Percentiles rank a stretch among this genome's conserved stretches.
phyloP scores from a whole-genome alignment of 2,797 vertebrate genomes.

The Pangasius mekongensis region DNA sequence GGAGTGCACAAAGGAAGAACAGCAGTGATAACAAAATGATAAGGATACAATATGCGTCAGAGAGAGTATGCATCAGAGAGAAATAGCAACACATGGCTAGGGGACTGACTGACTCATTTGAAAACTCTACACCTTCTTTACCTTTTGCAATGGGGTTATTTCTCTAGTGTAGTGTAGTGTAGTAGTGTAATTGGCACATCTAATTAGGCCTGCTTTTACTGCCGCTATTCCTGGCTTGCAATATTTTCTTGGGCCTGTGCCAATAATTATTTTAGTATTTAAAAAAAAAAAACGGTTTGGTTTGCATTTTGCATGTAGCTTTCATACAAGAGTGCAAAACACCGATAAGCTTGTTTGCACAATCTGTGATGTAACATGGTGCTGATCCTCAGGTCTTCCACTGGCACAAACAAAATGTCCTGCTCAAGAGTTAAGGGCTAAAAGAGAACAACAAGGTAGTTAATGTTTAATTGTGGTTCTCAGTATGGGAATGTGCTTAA shows the following conservation, averaged over 20 bases:
- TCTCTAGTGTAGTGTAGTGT: not conserved
- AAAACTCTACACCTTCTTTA: not conserved
- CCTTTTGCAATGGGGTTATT: not conserved
- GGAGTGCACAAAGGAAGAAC: not conserved
- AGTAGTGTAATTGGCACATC: not conserved
- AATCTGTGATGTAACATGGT: constrained; percentile 52
- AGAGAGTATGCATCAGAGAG: not conserved
- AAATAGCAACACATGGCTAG: constrained; percentile 23
- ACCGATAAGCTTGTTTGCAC: constrained; percentile 60
- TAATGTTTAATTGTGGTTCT: constrained; percentile 50
- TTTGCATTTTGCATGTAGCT: constrained; percentile 36
- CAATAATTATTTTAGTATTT: constrained; percentile 13
- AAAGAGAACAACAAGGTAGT: constrained; percentile 25
- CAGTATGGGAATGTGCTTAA: not conserved
- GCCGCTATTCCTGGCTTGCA: not conserved
- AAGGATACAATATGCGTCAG: not conserved
- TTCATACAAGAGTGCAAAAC: constrained; percentile 49
- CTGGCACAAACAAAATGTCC: constrained; percentile 52
- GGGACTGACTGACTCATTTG: not conserved
- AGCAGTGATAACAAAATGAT: constrained; percentile 25
- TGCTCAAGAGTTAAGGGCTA: constrained; percentile 41
- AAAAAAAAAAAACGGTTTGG: not conserved
- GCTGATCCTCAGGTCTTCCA: constrained; percentile 35
- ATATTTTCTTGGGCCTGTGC: not conserved
- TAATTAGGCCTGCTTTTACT: not conserved